phyloP scores from a whole-genome alignment of 2,113 vertebrate species.

The Callipepla californica region DNA sequence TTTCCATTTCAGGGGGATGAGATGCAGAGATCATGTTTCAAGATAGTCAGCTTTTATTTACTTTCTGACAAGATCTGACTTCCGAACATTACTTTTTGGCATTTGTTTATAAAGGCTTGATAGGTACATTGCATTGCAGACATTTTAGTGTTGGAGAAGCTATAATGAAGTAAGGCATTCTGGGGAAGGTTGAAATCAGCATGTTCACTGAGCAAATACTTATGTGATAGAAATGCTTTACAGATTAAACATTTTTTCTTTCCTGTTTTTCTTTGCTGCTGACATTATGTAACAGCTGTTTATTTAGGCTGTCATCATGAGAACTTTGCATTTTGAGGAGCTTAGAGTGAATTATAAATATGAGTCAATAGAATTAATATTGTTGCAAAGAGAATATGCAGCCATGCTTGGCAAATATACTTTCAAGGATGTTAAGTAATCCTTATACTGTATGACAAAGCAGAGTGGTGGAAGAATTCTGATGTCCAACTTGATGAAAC shows the following conservation, averaged over 20 bases:
- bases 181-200: background rate
- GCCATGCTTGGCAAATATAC: background rate
- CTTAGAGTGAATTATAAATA: slow-evolving; percentile 50
- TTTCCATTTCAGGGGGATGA: background rate
- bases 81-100: accelerated
- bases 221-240: background rate
- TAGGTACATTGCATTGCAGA: background rate
- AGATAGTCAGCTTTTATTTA: background rate
- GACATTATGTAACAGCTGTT: background rate
- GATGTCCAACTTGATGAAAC: background rate
- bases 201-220: background rate
- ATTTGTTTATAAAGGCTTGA: background rate
- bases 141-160: background rate
- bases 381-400: slow-evolving; percentile 5
- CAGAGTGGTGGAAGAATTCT: background rate
- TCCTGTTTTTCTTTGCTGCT: background rate
- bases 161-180: background rate
- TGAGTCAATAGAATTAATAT: slow-evolving; percentile 38
- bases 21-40: background rate
- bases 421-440: background rate
- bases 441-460: background rate
- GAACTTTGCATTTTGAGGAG: slow-evolving; percentile 11
- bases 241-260: background rate
- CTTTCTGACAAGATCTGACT: background rate
- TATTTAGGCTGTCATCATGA: slow-evolving; percentile 21